Base-by-base conservation (phyloP, 2,113 vertebrate species). In the Ornithorhynchus anatinus region DNA sequence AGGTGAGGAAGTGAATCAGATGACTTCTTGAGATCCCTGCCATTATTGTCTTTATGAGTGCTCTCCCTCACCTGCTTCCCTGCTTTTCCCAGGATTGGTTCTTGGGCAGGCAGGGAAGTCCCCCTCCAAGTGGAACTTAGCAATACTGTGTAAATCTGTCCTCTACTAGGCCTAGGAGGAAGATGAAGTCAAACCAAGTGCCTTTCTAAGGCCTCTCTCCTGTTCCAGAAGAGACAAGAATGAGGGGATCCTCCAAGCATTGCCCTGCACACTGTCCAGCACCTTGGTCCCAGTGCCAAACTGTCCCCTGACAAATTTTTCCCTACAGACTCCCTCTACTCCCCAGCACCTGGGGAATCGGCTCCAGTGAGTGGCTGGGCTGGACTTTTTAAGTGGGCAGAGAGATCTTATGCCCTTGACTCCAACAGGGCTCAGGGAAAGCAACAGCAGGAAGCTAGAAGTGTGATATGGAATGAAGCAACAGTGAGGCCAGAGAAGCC, bases 81-180 rank as follows among this genome's bases (percentile, higher is more conserved):
- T n/a, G 33, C 54, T n/a, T 10, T 15, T 22, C 23, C 19, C 13
- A 6, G 51, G 69, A 59, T 39, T 38, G 3, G 33, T 13, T 10
- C 5, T 12, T 73, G 38, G 23, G 39, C 62, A 51, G 6, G 20
- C 14, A 37, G n/a, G 42, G 50, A 79, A 38, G 65, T 35, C 12
- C 1, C 8, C 3, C 66, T 48, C 36, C 37, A 69, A 56, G 40
- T 84, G 92, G 89, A 91, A 91, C 89, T 91, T 91, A 89, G 91
- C 91, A 45, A 47, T 77, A 79, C 91, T 91, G 82, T 92, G 90
- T 86, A 58, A 85, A 72, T 58, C 63, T 65, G 59, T 61, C 73
- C 69, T 63, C 48, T 79, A 7, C 2, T 38, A 75, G 73, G 31
- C 36, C 59, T 32, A 45, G 1, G 4, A 42, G 5, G 4, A 0